phyloP scores from a whole-genome alignment of 2,888 invertebrate genomes.

The Geotrupes spiniger region DNA sequence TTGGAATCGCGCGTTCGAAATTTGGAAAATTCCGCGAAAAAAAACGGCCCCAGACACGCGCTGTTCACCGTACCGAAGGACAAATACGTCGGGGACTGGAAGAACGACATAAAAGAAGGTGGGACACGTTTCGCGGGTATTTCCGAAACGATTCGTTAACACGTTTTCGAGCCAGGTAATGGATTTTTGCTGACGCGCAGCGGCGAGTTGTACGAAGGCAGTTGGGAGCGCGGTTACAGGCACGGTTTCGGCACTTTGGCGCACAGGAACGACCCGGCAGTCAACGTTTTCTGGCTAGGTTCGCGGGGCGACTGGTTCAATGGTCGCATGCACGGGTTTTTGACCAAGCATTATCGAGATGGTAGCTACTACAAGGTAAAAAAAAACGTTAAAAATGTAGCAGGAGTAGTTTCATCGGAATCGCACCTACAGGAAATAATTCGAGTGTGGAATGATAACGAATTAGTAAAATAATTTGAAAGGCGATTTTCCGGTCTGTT shows the following conservation, averaged over 20 bases:
- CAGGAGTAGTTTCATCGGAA: too few species aligned
- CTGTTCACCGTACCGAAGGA: conserved; percentile 56
- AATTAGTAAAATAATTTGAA: too few species aligned
- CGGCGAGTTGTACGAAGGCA: conserved; percentile 61
- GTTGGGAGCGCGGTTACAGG: conserved; percentile 56
- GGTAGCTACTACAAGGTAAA: conserved; percentile 53
- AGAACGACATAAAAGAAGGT: conserved; percentile 51
- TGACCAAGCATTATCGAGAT: conserved; percentile 54
- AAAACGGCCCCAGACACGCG: conserved; percentile 57
- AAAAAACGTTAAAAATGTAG: conserved; percentile 45
- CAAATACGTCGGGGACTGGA: conserved; percentile 63
- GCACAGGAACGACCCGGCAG: too few species aligned
- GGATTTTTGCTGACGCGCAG: conserved; percentile 52
- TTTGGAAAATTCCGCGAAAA: conserved; percentile 53
- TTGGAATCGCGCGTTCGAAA: conserved; percentile 34
- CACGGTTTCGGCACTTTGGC: conserved; percentile 61
- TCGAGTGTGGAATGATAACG: too few species aligned
- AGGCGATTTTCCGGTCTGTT: too few species aligned
- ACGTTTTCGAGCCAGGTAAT: too few species aligned
- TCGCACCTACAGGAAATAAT: too few species aligned
- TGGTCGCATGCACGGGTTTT: conserved; percentile 46
- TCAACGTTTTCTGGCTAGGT: too few species aligned
- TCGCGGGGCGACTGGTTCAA: too few species aligned
- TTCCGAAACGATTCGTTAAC: neutral
- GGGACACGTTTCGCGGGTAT: conserved; percentile 14